Conservation (phyloP, 1,140 invertebrate genomes). For the Penaeus japonicus region DNA sequence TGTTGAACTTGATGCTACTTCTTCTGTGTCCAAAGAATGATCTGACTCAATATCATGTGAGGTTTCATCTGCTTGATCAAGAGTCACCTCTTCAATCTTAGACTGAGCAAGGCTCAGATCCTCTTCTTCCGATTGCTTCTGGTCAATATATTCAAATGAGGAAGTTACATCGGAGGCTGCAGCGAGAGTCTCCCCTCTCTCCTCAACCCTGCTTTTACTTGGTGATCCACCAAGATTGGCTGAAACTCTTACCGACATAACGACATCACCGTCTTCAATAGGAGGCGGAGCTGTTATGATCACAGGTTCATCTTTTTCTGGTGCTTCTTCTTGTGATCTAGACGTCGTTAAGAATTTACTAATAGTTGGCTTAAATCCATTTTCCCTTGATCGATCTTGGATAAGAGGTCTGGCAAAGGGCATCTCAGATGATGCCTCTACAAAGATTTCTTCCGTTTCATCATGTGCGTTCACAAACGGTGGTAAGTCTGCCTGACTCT, state of each 20-base stretch:
- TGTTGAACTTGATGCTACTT: too few relatives aligned
- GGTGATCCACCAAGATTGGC: background rate
- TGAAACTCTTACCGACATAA: constrained; percentile 30
- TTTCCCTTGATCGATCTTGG: too few relatives aligned
- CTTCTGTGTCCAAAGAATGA: too few relatives aligned
- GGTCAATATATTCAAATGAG: background rate
- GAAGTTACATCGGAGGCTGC: background rate
- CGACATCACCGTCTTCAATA: background rate
- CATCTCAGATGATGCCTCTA: background rate
- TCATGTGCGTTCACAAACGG: too few relatives aligned
- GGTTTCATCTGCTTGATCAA: too few relatives aligned
- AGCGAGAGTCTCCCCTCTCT: background rate
- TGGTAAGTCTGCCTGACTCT: background rate
- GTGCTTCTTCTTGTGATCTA: background rate
- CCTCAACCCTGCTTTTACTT: background rate
- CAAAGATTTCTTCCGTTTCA: background rate
- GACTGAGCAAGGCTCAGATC: too few relatives aligned
- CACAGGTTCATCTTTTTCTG: constrained; percentile 1
- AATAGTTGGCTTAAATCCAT: constrained; percentile 28
- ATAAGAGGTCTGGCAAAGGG: too few relatives aligned
- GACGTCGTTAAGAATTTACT: background rate
- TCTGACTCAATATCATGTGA: too few relatives aligned
- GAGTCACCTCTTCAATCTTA: too few relatives aligned
- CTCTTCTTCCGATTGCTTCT: too few relatives aligned
- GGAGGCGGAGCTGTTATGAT: constrained; percentile 41